Evolutionary conservation across 2,797 vertebrate genomes (phyloP), one percentile per base, ranked within the genome.

Genomic region (Pitangus sulphuratus): DNA sequence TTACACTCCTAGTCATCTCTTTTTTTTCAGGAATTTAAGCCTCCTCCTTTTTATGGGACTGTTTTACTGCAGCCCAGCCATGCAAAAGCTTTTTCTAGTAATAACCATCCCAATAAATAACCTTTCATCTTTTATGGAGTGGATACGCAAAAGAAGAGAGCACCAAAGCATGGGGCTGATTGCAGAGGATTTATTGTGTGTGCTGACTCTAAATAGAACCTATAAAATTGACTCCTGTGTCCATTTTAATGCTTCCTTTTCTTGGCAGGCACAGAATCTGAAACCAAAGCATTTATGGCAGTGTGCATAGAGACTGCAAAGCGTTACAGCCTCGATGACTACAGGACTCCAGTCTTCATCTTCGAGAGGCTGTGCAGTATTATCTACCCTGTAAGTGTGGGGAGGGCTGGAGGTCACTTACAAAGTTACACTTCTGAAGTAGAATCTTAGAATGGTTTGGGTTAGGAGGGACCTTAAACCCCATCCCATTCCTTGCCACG

Each of bases 301-400:
- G 99, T 99, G 80, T 99, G 99, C 97, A 99, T 99, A 5, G 99
- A 99, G 97, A 99, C 99, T 6, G 99, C 99, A n/a, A 99, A 99
- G 93, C 98, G 99, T 16, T 99, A 99, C 98, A 99, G 98, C 93
- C 98, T 99, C 31, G 99, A 99, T 24, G 99, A 99, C 97, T 99
- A 99, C 97, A 98, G 99, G 84, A 99, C 99, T 3, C 99, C 99
- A 0, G 99, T 99, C 37, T 99, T 99, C 97, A 99, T 99, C 96
- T 99, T 99, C 30, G 99, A 99, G 98, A 98, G 99, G 45, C 98
- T 99, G 15, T 99, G 99, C 98, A 99, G 99, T 97, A 99, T 99
- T 90, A 99, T 99, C 94, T 99, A 99, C 87, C 99, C 99, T 6
- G 99, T 99, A 95, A 99, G 99, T 98, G 35, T 11, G 8, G 31